phyloP scores from a whole-genome alignment of 2,888 invertebrate genomes.

The Drosophila mercatorum region DNA sequence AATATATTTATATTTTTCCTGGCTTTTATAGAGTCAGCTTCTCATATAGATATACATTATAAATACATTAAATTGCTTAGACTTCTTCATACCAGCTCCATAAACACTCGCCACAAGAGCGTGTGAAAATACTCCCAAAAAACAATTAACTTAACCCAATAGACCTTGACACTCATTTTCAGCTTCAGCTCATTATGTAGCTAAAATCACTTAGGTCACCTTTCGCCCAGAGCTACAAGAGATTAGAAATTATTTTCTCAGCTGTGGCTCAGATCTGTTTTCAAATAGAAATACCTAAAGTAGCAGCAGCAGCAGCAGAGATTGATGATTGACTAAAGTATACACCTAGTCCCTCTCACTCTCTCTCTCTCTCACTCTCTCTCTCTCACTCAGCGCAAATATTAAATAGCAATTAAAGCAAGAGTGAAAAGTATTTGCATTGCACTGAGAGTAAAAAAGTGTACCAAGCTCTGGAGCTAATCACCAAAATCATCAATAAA shows the following conservation, averaged over 20 bases:
- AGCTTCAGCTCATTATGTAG: background rate
- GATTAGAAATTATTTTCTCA: constrained; percentile 3
- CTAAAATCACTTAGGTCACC: constrained; percentile 4
- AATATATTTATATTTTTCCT: no score
- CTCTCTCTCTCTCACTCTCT: background rate
- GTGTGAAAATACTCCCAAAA: background rate
- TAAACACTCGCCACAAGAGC: background rate
- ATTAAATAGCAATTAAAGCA: constrained; percentile 56
- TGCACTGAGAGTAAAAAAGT: constrained; percentile 6
- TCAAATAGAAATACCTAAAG: background rate
- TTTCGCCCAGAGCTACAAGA: background rate
- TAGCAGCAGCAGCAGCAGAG: background rate
- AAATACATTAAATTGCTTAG: background rate
- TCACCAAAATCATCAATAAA: constrained; percentile 71
- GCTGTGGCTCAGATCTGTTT: background rate
- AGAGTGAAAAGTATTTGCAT: constrained; percentile 37
- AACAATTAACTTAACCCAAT: constrained; percentile 1
- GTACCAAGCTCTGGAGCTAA: constrained; percentile 38
- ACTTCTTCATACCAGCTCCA: background rate
- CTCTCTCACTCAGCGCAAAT: constrained; percentile 36
- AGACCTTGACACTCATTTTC: background rate
- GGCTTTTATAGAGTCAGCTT: no score
- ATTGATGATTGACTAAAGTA: constrained; percentile 6
- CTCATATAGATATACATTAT: background rate
- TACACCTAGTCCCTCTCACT: background rate